phyloP scores from a whole-genome alignment of 2,888 invertebrate species.

The Camponotus fellah region DNA sequence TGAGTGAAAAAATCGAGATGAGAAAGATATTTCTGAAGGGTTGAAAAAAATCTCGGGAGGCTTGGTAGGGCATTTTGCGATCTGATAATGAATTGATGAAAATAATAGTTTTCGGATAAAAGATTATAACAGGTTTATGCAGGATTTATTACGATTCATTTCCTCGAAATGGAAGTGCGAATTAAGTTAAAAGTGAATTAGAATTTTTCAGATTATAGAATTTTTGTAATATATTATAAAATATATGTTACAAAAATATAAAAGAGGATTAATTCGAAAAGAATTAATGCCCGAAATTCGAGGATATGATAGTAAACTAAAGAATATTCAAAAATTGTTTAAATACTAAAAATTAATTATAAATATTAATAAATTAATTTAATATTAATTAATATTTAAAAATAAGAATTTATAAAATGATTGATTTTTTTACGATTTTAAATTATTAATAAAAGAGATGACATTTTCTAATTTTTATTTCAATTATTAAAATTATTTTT shows the following conservation, averaged over 20 bases:
- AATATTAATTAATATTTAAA: not conserved
- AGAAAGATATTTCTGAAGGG: not conserved
- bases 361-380: not conserved
- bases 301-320: not conserved
- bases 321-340: not conserved
- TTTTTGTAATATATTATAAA: not conserved
- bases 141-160: not conserved
- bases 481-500: not conserved
- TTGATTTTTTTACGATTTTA: not conserved
- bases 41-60: not conserved
- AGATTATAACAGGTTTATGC: not conserved
- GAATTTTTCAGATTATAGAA: not conserved
- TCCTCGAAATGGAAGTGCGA: not conserved
- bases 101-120: not conserved
- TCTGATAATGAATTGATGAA: conserved; percentile 3
- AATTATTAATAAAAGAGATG: not conserved
- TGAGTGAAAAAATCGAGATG: not conserved
- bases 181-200: not conserved
- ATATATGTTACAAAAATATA: not conserved
- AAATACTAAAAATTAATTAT: no score
- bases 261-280: not conserved
- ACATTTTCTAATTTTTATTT: not conserved
- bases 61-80: not conserved
- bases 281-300: not conserved
- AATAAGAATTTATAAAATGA: not conserved